Percentiles rank a stretch among this genome's conserved stretches.
These are phyloP conservation scores for Sarcophaga peregrina DNA, from an alignment of 1,140 invertebrate genomes.

Conservation along the genomic window DNA sequence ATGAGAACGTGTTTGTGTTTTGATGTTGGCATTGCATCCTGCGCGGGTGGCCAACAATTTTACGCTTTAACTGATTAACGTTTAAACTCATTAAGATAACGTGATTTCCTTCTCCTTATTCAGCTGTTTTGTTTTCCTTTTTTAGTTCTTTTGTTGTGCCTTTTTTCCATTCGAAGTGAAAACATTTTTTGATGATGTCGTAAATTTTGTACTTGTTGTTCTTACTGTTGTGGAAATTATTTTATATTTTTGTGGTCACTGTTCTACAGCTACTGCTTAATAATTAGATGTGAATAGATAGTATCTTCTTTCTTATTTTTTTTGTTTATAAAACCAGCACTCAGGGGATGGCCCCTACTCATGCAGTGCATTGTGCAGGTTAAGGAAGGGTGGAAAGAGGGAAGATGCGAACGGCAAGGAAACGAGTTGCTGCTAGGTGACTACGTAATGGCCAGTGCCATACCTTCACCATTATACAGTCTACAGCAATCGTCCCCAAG, in stretches of 20 bases:
- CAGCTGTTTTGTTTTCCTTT: not conserved
- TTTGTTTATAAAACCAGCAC: too few relatives aligned
- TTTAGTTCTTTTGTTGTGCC: not conserved
- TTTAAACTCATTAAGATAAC: constrained; percentile 48
- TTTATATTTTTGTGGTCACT: not conserved
- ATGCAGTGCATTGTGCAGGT: too few relatives aligned
- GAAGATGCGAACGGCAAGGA: too few relatives aligned
- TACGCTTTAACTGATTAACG: constrained; percentile 45
- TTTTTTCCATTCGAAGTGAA: too few relatives aligned
- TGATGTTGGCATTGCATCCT: not conserved
- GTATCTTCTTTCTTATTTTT: too few relatives aligned
- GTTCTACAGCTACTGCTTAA: not conserved
- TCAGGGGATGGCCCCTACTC: too few relatives aligned
- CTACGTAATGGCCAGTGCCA: too few relatives aligned
- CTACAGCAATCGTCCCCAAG: too few relatives aligned
- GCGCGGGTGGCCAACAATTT: constrained; percentile 35
- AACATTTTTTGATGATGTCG: not conserved
- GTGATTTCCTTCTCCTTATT: not conserved
- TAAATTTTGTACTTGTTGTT: not conserved
- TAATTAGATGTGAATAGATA: not conserved
- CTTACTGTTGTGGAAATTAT: not conserved
- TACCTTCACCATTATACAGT: too few relatives aligned
- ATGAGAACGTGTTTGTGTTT: not conserved
- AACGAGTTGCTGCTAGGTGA: too few relatives aligned
- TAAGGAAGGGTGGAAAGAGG: too few relatives aligned